Conservation (phyloP, 2,113 vertebrate genomes). For the Caretta caretta region DNA sequence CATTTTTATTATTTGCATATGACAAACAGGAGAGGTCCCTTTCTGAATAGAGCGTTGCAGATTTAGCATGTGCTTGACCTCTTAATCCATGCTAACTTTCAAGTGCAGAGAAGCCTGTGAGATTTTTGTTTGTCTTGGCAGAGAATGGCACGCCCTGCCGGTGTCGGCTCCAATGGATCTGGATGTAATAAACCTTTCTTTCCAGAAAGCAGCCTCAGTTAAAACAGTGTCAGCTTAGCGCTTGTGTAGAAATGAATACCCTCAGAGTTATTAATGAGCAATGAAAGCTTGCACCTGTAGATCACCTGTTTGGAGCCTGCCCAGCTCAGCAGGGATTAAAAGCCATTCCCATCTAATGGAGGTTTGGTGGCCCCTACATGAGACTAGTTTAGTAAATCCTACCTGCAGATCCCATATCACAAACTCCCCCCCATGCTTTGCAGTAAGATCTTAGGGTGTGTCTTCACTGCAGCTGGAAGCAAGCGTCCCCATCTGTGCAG, state of each 20-base stretch:
- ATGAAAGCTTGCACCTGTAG: too few species aligned
- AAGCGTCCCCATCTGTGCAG: too few species aligned
- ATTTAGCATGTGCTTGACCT: background rate
- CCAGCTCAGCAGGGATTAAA: too few species aligned
- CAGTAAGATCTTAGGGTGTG: background rate
- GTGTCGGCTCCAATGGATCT: background rate
- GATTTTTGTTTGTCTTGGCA: background rate
- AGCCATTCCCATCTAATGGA: too few species aligned
- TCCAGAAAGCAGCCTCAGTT: background rate
- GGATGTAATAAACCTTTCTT: background rate
- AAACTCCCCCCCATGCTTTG: background rate
- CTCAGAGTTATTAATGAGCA: too few species aligned
- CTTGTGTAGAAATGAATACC: background rate
- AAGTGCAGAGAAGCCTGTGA: background rate
- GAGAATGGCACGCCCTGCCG: too few species aligned
- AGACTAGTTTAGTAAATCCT: background rate
- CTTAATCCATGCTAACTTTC: background rate
- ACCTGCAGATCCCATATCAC: slow-evolving; percentile 11
- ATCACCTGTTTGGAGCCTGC: too few species aligned
- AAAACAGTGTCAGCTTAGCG: background rate
- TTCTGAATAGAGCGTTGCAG: background rate
- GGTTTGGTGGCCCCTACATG: too few species aligned
- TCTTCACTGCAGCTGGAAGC: too few species aligned
- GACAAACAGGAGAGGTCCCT: background rate
- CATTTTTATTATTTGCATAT: background rate